Conservation (phyloP, 2,888 invertebrate species). For the Apocheima hispidaria region DNA sequence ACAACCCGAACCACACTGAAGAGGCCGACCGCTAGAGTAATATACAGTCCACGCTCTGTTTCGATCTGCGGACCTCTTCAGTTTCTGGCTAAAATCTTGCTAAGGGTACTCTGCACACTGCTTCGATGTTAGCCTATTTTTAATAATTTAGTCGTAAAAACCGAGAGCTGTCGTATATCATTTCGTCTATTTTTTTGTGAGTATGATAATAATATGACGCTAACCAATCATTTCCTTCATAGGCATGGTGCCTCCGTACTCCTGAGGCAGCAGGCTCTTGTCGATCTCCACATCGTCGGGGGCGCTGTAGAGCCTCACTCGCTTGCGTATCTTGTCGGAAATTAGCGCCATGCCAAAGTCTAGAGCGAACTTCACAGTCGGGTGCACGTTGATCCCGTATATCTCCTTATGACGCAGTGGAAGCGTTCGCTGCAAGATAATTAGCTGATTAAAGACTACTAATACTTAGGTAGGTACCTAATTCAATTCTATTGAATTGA, state of each 20-base stretch:
- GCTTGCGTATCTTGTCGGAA: constrained; percentile 91
- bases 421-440: constrained; percentile 87
- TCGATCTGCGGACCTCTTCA: too few species aligned
- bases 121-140: too few species aligned
- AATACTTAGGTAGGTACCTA: neutral
- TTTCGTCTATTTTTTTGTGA: neutral
- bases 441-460: neutral
- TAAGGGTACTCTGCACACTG: too few species aligned
- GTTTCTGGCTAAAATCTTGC: too few species aligned
- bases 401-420: constrained; percentile 93
- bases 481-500: too few species aligned
- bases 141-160: too few species aligned
- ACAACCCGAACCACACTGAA: too few species aligned
- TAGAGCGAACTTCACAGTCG: constrained; percentile 90
- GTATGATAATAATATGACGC: constrained; percentile 22
- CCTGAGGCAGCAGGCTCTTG: constrained; percentile 89
- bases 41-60: too few species aligned
- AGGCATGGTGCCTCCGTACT: constrained; percentile 94
- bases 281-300: constrained; percentile 88
- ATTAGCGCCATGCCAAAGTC: constrained; percentile 92
- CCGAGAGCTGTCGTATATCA: too few species aligned
- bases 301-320: constrained; percentile 88
- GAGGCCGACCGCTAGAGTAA: too few species aligned
- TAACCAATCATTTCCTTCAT: constrained; percentile 94
- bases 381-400: constrained; percentile 91